Evolutionary conservation across 2,888 invertebrate species (phyloP).

Genomic region (Amphimallon solstitiale): DNA sequence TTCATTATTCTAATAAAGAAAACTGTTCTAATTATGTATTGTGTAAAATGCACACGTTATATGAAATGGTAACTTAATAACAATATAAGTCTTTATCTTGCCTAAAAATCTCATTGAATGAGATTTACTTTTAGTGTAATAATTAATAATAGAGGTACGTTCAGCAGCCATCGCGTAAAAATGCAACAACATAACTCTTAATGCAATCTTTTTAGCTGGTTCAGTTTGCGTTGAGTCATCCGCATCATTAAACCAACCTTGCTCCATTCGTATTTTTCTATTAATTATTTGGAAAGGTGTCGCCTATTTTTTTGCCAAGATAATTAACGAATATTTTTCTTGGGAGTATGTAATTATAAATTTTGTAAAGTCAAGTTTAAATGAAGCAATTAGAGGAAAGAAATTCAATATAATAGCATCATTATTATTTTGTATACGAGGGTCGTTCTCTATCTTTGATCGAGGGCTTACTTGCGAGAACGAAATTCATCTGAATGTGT

Average conservation of each 20-base stretch:
- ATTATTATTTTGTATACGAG: too few species aligned
- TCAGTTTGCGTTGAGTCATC: neutral
- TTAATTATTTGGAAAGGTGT: neutral
- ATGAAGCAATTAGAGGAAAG: neutral
- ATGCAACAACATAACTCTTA: neutral
- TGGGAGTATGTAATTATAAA: neutral
- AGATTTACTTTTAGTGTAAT: neutral
- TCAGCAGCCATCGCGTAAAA: neutral
- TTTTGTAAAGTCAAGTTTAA: neutral
- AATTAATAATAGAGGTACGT: constrained; percentile 1
- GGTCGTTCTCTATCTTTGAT: too few species aligned
- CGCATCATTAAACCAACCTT: neutral
- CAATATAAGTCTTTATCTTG: neutral
- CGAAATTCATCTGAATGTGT: too few species aligned
- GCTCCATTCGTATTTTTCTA: constrained; percentile 1
- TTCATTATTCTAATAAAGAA: too few species aligned
- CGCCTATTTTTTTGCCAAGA: too few species aligned
- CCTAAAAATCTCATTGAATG: constrained; percentile 3
- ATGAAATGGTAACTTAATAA: neutral
- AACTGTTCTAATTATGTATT: constrained; percentile 1
- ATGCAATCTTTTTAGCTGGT: neutral
- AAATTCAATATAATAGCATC: too few species aligned
- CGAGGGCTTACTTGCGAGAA: too few species aligned
- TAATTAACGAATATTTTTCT: too few species aligned
- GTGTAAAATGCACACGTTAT: neutral